Evolutionary conservation across 2,113 vertebrate genomes (phyloP), one percentile per base, ranked within the genome.

Genomic region (Muntiacus muntjak): DNA sequence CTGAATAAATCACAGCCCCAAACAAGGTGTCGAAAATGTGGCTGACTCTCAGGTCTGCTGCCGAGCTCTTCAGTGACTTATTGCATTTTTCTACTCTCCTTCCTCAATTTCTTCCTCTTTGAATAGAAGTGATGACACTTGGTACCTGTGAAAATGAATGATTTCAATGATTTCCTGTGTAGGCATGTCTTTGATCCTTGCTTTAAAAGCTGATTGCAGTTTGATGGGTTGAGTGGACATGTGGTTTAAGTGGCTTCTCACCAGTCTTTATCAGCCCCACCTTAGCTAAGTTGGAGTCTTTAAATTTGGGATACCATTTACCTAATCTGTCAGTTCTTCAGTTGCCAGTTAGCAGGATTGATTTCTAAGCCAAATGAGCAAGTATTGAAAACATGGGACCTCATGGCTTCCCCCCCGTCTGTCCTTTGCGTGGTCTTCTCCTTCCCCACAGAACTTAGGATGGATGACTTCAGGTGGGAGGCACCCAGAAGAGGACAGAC

Each of bases 101-200:
- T 95, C 78, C 45, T 94, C 91, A 11, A n/a, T 90, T 95, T 95
- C 86, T 64, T 93, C 89, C 58, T 93, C 97, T 95, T 76, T 89
- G 58, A 94, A 71, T 78, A 28, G 55, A 89, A 25, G 78, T 1
- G 4, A 28, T 91, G 76, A 79, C 33, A 62, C 76, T n/a, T 86
- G 62, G 86, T 58, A 87, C 91, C 94, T 95, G 54, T 88, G 86
- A 64, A 95, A 84, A 89, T 43, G 76, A 96, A 84, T 52, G 17
- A 28, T 16, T 64, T 83, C 52, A 28, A 2, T 82, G 28, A 88
- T 86, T 94, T 86, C 76, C 76, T 55, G 6, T 58, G 21, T 60
- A 23, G 76, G 47, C 19, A 45, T 55, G 82, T 87, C 71, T 95
- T 93, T 16, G 1, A 67, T 84, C 52, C 57, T 92, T 57, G 78